Conservation (phyloP, 2,888 invertebrate species). For the Notodonta dromedarius region DNA sequence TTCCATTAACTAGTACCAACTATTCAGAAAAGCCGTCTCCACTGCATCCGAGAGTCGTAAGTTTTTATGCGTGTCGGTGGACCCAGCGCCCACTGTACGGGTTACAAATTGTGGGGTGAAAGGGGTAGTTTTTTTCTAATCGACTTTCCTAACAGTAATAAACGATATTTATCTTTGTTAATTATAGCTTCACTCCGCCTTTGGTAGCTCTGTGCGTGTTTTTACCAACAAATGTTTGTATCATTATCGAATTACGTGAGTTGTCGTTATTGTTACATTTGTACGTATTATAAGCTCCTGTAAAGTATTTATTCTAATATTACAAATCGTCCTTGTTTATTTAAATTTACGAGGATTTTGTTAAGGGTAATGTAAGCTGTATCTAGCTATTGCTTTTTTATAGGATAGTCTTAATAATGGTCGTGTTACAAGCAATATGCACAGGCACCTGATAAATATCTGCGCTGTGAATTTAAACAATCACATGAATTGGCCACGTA, state of each 20-base stretch:
- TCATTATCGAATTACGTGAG: slow-evolving; percentile 80
- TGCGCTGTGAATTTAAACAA: no score
- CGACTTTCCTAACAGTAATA: slow-evolving; percentile 84
- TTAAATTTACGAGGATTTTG: no score
- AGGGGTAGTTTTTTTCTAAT: slow-evolving; percentile 84
- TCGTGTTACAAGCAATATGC: no score
- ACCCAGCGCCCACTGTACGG: slow-evolving; percentile 75
- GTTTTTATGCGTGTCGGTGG: slow-evolving; percentile 76
- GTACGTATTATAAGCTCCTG: slow-evolving; percentile 47
- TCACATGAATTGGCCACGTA: no score
- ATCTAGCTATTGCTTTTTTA: no score
- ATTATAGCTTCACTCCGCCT: slow-evolving; percentile 79
- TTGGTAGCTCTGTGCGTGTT: slow-evolving; percentile 80
- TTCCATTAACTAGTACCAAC: background rate
- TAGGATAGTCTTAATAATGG: no score
- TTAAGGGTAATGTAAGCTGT: no score
- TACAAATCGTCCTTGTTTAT: no score
- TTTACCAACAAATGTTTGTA: slow-evolving; percentile 68
- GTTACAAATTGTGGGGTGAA: slow-evolving; percentile 85
- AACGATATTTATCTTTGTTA: slow-evolving; percentile 85
- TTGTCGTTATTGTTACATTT: slow-evolving; percentile 67
- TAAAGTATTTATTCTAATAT: no score
- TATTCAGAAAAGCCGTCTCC: slow-evolving; percentile 52
- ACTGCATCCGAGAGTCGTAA: slow-evolving; percentile 43
- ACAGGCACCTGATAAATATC: no score